These are phyloP conservation scores for Pyrgus malvae DNA, from an alignment of 2,888 invertebrate genomes.

Conservation along the genomic window DNA sequence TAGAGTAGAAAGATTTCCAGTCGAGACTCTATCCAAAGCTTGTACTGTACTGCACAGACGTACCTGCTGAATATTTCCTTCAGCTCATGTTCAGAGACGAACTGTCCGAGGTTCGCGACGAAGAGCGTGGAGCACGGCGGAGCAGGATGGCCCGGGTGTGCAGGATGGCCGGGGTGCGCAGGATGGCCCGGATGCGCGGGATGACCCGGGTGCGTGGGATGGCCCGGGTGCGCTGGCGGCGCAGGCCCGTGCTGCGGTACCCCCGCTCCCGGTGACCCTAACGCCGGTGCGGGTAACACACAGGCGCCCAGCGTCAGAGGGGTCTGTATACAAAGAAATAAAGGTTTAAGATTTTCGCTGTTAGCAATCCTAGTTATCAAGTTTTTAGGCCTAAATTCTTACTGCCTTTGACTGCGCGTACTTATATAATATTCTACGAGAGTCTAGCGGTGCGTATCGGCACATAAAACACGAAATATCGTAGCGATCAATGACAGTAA, in stretches of 20 bases:
- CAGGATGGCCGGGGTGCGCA: slow-evolving; percentile 86
- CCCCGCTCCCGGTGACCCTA: slow-evolving; percentile 94
- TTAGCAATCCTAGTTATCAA: too few species aligned
- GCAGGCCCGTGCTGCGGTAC: slow-evolving; percentile 85
- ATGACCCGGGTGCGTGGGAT: slow-evolving; percentile 85
- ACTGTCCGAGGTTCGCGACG: slow-evolving; percentile 98
- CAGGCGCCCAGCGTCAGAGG: slow-evolving; percentile 85
- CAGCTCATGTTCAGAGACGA: slow-evolving; percentile 98
- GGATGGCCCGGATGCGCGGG: slow-evolving; percentile 86
- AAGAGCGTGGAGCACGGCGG: slow-evolving; percentile 98
- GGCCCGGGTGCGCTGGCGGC: slow-evolving; percentile 84
- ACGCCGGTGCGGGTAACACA: slow-evolving; percentile 95
- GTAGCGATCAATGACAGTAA: too few species aligned
- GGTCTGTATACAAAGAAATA: too few species aligned
- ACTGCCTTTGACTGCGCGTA: too few species aligned
- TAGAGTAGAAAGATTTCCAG: slow-evolving; percentile 17
- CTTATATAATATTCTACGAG: too few species aligned
- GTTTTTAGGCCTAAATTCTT: too few species aligned
- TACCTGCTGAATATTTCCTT: slow-evolving; percentile 99
- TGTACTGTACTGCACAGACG: slow-evolving; percentile 33
- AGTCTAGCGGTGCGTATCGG: too few species aligned
- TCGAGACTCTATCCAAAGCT: slow-evolving; percentile 19
- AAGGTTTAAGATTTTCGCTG: too few species aligned
- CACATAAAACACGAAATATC: too few species aligned
- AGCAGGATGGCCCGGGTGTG: slow-evolving; percentile 83